Base-by-base conservation (phyloP, 2,888 invertebrate species). In the Aspidiotus rigidus region DNA sequence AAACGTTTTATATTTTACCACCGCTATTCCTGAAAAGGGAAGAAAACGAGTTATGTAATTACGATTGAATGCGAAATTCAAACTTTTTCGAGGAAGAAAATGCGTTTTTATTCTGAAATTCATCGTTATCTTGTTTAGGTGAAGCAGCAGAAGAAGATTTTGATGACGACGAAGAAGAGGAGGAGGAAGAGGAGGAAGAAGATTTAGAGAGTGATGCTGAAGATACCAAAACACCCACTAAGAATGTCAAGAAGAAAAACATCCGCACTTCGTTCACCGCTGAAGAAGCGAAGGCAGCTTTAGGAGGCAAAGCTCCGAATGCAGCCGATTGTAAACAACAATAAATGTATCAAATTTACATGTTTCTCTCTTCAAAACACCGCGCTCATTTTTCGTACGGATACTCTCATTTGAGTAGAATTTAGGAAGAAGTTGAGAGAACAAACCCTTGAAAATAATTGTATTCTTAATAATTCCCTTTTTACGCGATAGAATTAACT, bases 291-390 rank as follows among this genome's bases (percentile, higher is more conserved):
- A 56, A 53, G 73, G 73, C 73, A 16, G 80, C 79, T 5, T 77
- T 79, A 69, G 75, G 80, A 74, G 79, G 75, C 55, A 44, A 72
- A 70, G 49, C 70, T 49, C 69, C 70, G 64, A 59, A 80, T 80
- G 84, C 85, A 70, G 83, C 84, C 72, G 87, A 88, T 75, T 88
- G 88, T 81, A 86, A 86, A 78, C 86, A 86, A 75, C 88, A 88
- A 81, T 88, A 85, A 70, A 41, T 28, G 17, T 55, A 28, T 28
- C 28, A 28, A 28, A 28, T 28, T 5, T 28, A 28, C 28, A 28
- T 28, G 28, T 28, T 28, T 28, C 2, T 28, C 28, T 28, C 28
- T 28, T 28, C 2, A 28, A 28, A 5, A 28, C 28, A 5, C 28
- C 28, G 28, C 28, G 28, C 28, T 28, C 28, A 28, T 28, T 28